These are phyloP conservation scores for Brachyalestes nurse DNA, from an alignment of 2,797 vertebrate genomes.

Conservation along the genomic window DNA sequence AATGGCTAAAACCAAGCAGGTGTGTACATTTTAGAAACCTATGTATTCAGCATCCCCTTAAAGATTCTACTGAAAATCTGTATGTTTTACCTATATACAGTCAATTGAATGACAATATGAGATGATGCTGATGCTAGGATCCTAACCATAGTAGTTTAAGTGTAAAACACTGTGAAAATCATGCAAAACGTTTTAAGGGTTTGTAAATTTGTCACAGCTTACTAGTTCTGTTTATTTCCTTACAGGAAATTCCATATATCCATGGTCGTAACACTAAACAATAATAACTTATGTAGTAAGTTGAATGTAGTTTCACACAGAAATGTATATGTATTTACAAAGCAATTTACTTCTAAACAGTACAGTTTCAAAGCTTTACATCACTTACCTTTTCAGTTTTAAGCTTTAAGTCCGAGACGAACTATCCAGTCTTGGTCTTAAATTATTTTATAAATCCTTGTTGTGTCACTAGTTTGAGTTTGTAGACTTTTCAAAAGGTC, in stretches of 20 bases:
- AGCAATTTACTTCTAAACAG: background rate
- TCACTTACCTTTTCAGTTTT: slow-evolving; percentile 63
- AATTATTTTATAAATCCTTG: background rate
- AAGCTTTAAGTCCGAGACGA: slow-evolving; percentile 26
- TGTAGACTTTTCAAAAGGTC: background rate
- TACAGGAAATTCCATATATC: no score
- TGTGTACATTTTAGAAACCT: background rate
- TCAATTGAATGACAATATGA: background rate
- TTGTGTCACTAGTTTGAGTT: background rate
- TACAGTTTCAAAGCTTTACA: background rate
- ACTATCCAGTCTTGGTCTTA: background rate
- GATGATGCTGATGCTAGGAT: background rate
- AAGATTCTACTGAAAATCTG: no score
- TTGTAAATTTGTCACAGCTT: no score
- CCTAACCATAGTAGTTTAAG: no score
- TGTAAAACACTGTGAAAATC: no score
- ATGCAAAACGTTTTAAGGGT: no score
- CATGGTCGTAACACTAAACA: background rate
- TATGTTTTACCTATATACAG: background rate
- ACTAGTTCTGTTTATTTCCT: no score
- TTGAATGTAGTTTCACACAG: background rate
- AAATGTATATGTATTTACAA: background rate
- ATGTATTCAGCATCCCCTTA: background rate
- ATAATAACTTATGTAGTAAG: background rate
- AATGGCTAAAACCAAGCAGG: background rate